Base-by-base conservation (phyloP, 2,113 vertebrate species). In the Typhlomys cinereus region DNA sequence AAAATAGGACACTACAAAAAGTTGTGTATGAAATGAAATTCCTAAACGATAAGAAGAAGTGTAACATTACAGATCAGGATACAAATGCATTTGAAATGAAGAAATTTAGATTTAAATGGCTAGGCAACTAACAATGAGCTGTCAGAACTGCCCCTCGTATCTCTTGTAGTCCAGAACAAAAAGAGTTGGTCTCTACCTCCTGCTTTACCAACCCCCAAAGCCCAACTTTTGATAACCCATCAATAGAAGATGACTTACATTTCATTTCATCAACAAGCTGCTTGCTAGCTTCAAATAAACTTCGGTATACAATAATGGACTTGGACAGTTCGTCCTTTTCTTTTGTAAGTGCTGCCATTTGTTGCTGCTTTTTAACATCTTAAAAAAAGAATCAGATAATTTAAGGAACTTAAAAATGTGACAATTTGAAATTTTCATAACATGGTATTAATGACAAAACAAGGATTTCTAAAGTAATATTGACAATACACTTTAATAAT, bases 341-440 rank as follows among this genome's bases (percentile, higher is more conserved):
- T 93, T 93, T 98, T 46, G 98, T 98, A 96, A 99, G 97, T 7
- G 97, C 87, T 89, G 97, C 96, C 98, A 99, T 98, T 95, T 98
- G 97, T 93, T 98, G 98, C 76, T 99, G 99, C 76, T 98, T 99
- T 73, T 98, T 98, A 92, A 97, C 97, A 96, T 98, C 99, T 99
- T 95, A 36, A 97, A 91, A 89, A 70, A 97, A 93, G 92, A 44
- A 52, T 75, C 39, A 67, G 73, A 0, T 90, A 25, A 74, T 8
- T 90, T 64, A 69, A 95, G 90, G 12, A 73, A 78, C 67, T 82
- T 82, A 48, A 69, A 95, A 93, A 85, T 2, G 0, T 50, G 67
- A 88, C 25, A n/a, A n/a, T n/a, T n/a, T n/a, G n/a, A n/a, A n/a
- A n/a, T 23, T 90, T 29, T 39, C 44, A 66, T 41, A 48, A 91